Percentiles rank a stretch among this genome's conserved stretches.
phyloP scores from a whole-genome alignment of 2,113 vertebrate species.

The Gopherus flavomarginatus region DNA sequence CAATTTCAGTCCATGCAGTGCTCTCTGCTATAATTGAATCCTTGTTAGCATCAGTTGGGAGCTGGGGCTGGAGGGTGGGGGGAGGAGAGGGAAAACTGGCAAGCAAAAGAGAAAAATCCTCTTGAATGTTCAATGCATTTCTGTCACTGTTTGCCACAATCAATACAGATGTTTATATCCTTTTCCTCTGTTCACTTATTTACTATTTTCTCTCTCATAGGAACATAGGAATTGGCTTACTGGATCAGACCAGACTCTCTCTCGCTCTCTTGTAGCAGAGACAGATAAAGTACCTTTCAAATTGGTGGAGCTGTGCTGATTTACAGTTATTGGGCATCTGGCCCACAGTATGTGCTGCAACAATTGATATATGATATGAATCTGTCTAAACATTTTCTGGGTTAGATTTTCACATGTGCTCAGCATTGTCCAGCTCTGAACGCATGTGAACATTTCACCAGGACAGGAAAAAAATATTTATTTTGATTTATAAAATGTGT shows the following conservation, averaged over 20 bases:
- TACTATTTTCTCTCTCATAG: background rate
- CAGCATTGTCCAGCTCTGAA: background rate
- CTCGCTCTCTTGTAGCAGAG: background rate
- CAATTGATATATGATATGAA: background rate
- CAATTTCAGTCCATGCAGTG: conserved; percentile 41
- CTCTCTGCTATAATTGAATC: background rate
- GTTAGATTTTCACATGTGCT: background rate
- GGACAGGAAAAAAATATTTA: background rate
- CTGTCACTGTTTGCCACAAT: conserved; percentile 14
- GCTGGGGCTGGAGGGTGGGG: background rate
- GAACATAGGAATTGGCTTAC: background rate
- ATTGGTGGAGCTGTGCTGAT: background rate
- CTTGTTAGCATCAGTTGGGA: conserved; percentile 34
- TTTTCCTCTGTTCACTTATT: background rate
- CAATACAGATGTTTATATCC: background rate
- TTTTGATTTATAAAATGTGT: background rate
- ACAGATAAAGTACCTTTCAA: background rate
- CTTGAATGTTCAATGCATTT: conserved; percentile 17
- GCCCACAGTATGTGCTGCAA: background rate
- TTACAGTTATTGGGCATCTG: background rate
- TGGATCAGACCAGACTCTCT: background rate
- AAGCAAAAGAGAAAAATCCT: background rate
- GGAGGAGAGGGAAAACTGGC: conserved; percentile 20
- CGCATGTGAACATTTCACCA: background rate
- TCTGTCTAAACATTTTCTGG: background rate